A percentile compares a stretch with the other conserved stretches of the same genome.
Conservation (phyloP, 1,140 invertebrate genomes). For the Popillia japonica region DNA sequence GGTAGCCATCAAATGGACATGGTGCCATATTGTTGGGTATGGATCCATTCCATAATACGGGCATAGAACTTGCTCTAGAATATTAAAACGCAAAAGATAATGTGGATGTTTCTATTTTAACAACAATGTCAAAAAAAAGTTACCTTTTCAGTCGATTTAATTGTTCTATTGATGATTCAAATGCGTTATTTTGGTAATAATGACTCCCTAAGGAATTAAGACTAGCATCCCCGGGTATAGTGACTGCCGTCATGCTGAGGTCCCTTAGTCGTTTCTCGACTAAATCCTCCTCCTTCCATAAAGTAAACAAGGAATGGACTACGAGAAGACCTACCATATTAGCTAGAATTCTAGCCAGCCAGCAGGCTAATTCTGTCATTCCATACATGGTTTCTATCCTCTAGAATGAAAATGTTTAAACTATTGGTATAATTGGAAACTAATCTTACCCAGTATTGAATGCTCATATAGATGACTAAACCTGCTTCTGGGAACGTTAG, state of each 20-base stretch:
- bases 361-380: conserved; percentile 68
- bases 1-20: conserved; percentile 52
- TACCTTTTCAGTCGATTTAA: conserved; percentile 54
- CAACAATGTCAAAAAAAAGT: neutral
- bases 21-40: conserved; percentile 51
- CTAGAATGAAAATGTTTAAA: conserved; percentile 58
- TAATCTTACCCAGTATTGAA: conserved; percentile 71
- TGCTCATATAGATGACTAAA: conserved; percentile 74
- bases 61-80: conserved; percentile 53
- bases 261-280: conserved; percentile 59
- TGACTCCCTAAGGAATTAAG: conserved; percentile 44
- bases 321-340: conserved; percentile 68
- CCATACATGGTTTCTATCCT: conserved; percentile 69
- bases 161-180: conserved; percentile 55
- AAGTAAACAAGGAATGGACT: conserved; percentile 70
- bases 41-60: conserved; percentile 52
- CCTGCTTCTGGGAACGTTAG: conserved; percentile 74
- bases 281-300: conserved; percentile 63
- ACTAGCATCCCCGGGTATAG: conserved; percentile 52
- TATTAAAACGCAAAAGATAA: neutral
- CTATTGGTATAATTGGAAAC: conserved; percentile 16
- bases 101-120: neutral
- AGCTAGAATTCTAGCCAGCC: conserved; percentile 66
- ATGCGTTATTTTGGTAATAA: conserved; percentile 58
- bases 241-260: conserved; percentile 57